Evolutionary conservation across 2,113 vertebrate genomes (phyloP), one percentile per base, ranked within the genome.

Genomic region (Lasiurus cinereus): DNA sequence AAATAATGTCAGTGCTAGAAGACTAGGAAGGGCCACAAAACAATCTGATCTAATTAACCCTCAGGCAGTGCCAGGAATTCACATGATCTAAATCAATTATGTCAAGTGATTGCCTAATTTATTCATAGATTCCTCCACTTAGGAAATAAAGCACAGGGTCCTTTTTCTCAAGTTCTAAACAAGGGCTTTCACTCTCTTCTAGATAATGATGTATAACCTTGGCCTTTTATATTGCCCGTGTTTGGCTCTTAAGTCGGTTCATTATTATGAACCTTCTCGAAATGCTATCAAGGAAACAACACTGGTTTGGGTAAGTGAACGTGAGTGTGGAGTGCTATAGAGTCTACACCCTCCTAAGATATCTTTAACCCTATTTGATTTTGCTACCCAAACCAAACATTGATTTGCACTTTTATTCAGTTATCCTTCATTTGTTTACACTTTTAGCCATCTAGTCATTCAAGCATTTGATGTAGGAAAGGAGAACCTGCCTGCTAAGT

Each of bases 41-140:
- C 80, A 89, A 95, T 95, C 54, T 96, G 93, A 95, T 97, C 56
- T 96, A 93, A 96, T 97, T 97, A 94, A 88, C 77, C 93, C 88
- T 94, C 88, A 59, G 86, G 78, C 76, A 92, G 74, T 29, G 59
- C 54, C 74, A 93, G 82, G 94, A 96, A 95, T 95, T 96, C 97
- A 97, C 64, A 90, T 78, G 95, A 96, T 95, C 92, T 94, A 96
- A 97, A 97, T 95, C 95, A 97, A 97, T 97, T 97, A 95, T 96
- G 96, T 95, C 92, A 96, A 97, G 96, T 97, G 97, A 97, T 96
- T 95, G 90, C 88, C 85, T 97, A 96, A 97, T 97, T 96, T 97
- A 97, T 97, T 97, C 97, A 97, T 96, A 88, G 85, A 94, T 88
- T 96, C 88, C 52, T 94, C 84, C 95, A 96, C 96, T 97, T 96